Percentiles rank a stretch among this genome's conserved stretches.
These are phyloP conservation scores for Caenorhabditis wallacei DNA, from an alignment of 2,888 invertebrate genomes.

Conservation along the genomic window DNA sequence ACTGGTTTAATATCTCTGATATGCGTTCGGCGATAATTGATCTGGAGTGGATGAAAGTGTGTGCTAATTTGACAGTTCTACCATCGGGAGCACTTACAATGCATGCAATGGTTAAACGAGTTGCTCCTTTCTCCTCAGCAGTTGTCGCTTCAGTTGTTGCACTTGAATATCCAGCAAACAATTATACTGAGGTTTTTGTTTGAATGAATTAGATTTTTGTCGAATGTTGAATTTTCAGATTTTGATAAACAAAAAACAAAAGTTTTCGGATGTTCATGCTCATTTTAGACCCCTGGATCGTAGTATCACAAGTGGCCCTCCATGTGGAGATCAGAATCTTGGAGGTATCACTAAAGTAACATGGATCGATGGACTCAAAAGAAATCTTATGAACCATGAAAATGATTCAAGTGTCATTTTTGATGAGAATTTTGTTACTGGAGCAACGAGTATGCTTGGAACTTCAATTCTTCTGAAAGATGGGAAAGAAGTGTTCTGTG, in stretches of 20 bases:
- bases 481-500: slow-evolving; percentile 71
- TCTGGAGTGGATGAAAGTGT: slow-evolving; percentile 74
- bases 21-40: slow-evolving; percentile 72
- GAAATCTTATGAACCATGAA: slow-evolving; percentile 54
- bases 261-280: slow-evolving; percentile 63
- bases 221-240: slow-evolving; percentile 61
- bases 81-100: slow-evolving; percentile 72
- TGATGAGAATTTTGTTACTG: slow-evolving; percentile 67
- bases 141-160: slow-evolving; percentile 74
- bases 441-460: slow-evolving; percentile 62
- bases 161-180: slow-evolving; percentile 76
- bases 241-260: slow-evolving; percentile 71
- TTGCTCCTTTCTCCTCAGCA: slow-evolving; percentile 63
- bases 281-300: slow-evolving; percentile 72
- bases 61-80: slow-evolving; percentile 73
- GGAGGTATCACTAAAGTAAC: slow-evolving; percentile 64
- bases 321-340: slow-evolving; percentile 74
- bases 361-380: slow-evolving; percentile 62
- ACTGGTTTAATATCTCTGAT: slow-evolving; percentile 71
- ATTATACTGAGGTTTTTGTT: slow-evolving; percentile 72
- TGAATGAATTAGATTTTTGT: neutral
- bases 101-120: slow-evolving; percentile 67
- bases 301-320: slow-evolving; percentile 71
- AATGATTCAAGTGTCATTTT: slow-evolving; percentile 72
- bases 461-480: slow-evolving; percentile 60